phyloP scores from a whole-genome alignment of 2,888 invertebrate species.

The Drosophila koepferae region DNA sequence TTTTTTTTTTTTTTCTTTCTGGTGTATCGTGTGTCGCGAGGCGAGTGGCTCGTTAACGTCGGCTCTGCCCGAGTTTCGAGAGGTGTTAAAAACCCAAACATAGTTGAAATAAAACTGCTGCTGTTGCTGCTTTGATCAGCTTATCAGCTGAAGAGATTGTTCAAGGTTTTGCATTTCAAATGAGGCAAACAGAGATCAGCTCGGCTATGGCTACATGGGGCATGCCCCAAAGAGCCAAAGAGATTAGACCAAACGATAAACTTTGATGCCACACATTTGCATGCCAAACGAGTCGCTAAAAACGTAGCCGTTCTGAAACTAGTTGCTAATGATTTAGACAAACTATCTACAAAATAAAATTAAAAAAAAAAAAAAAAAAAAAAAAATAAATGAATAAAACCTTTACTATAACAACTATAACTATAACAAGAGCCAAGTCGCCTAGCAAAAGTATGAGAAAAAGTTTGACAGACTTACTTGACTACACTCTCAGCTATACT shows the following conservation, averaged over 20 bases:
- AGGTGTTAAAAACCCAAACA: conserved; percentile 45
- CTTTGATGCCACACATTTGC: conserved; percentile 46
- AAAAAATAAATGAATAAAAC: not conserved
- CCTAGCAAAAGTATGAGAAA: not conserved
- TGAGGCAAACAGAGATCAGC: conserved; percentile 44
- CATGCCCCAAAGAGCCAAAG: conserved; percentile 38
- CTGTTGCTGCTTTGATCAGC: conserved; percentile 46
- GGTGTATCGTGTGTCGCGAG: conserved; percentile 7
- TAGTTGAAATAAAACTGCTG: conserved; percentile 23
- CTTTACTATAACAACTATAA: not conserved
- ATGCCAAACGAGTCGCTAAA: conserved; percentile 49
- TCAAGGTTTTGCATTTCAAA: conserved; percentile 73
- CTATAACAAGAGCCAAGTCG: not conserved
- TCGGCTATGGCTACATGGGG: conserved; percentile 24
- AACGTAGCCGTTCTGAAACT: not conserved
- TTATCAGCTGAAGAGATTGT: conserved; percentile 56
- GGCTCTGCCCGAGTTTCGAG: conserved; percentile 37
- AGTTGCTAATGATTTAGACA: not conserved
- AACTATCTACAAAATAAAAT: not conserved
- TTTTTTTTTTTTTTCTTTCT: not conserved
- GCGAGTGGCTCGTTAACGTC: conserved; percentile 62
- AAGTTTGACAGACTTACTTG: not conserved
- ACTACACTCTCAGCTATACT: not conserved
- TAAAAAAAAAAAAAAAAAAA: not conserved
- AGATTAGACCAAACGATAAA: conserved; percentile 46